A percentile compares a stretch with the other conserved stretches of the same genome.
phyloP scores from a whole-genome alignment of 2,888 invertebrate species.

The Pseudococcus viburni region DNA sequence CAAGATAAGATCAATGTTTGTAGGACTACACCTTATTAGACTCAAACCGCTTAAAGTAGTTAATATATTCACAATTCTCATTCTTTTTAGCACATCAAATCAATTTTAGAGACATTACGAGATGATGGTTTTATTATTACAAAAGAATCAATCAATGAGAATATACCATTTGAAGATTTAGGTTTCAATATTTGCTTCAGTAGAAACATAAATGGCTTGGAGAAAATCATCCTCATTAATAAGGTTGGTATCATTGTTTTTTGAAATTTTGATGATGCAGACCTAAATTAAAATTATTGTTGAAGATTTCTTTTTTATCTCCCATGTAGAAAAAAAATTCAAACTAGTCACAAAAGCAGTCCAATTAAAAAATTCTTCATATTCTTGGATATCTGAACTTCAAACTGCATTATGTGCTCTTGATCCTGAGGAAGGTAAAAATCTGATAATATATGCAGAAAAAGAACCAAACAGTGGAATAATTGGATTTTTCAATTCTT shows the following conservation, averaged over 20 bases:
- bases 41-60: too few relatives aligned
- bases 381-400: background rate
- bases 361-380: background rate
- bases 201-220: background rate
- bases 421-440: slow-evolving; percentile 70
- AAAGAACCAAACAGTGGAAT: slow-evolving; percentile 83
- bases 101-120: background rate
- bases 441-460: slow-evolving; percentile 79
- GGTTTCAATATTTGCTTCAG: slow-evolving; percentile 24
- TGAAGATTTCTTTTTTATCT: too few relatives aligned
- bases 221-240: background rate
- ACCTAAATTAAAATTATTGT: too few relatives aligned
- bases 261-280: too few relatives aligned
- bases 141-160: background rate
- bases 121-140: slow-evolving; percentile 20
- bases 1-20: background rate
- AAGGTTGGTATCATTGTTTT: background rate
- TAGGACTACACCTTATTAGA: background rate
- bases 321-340: background rate
- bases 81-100: background rate
- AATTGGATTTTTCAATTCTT: slow-evolving; percentile 88
- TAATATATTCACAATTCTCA: background rate
- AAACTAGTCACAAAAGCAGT: background rate
- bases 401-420: background rate
- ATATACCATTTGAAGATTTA: background rate